A percentile compares a stretch with the other conserved stretches of the same genome.
Evolutionary conservation across 2,888 invertebrate species (phyloP).

Genomic region (Melikaiella ostensackeni): DNA sequence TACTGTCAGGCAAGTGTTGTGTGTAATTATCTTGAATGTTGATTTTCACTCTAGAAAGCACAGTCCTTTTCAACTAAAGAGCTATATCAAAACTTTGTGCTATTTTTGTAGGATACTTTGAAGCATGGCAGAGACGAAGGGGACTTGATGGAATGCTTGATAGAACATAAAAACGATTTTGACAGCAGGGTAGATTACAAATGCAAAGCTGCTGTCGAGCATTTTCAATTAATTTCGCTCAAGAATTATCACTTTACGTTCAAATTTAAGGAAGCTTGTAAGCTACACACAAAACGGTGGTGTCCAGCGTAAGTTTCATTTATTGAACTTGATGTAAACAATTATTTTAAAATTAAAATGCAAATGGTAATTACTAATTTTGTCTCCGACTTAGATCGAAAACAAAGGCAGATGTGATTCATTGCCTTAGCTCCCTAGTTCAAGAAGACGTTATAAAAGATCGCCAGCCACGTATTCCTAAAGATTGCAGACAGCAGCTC

Average conservation of each 20-base stretch:
- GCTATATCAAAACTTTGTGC: conserved; percentile 25
- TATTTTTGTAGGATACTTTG: conserved; percentile 78
- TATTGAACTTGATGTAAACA: background rate
- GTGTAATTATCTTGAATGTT: conserved; percentile 4
- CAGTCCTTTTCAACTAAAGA: background rate
- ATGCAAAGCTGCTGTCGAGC: conserved; percentile 96
- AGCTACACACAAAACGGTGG: conserved; percentile 84
- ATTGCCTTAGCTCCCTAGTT: conserved; percentile 93
- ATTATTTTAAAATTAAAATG: background rate
- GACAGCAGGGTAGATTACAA: conserved; percentile 88
- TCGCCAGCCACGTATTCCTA: conserved; percentile 88
- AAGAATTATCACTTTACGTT: conserved; percentile 96
- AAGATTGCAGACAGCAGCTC: conserved; percentile 94
- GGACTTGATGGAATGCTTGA: conserved; percentile 96
- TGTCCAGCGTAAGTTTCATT: conserved; percentile 77
- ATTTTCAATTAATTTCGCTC: conserved; percentile 95
- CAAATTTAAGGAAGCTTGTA: conserved; percentile 97
- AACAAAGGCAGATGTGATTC: conserved; percentile 89
- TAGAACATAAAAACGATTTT: conserved; percentile 92
- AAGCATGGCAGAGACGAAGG: conserved; percentile 88
- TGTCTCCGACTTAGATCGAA: conserved; percentile 79
- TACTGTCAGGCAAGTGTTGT: conserved; percentile 81
- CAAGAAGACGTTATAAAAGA: conserved; percentile 89
- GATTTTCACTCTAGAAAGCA: conserved; percentile 38
- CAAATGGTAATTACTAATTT: background rate